Evolutionary conservation across 2,888 invertebrate genomes (phyloP).

Genomic region (Pachycephus smyrnensis): DNA sequence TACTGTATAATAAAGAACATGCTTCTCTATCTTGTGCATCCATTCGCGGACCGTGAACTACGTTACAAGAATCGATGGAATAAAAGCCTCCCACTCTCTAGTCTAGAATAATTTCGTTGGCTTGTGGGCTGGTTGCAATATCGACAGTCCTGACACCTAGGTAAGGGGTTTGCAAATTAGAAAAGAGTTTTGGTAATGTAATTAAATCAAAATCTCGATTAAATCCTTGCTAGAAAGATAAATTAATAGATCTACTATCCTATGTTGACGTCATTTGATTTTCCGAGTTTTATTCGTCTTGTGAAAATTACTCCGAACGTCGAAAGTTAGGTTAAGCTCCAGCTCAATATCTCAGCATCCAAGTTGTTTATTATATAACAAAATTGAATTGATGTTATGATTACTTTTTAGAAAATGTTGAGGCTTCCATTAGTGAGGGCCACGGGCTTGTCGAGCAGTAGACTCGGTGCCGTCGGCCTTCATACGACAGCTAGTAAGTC

Average conservation of each 20-base stretch:
- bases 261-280: neutral
- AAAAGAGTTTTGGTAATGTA: slow-evolving; percentile 27
- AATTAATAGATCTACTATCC: neutral
- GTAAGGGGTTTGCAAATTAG: slow-evolving; percentile 29
- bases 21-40: too few relatives aligned
- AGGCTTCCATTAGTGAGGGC: slow-evolving; percentile 81
- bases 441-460: slow-evolving; percentile 66
- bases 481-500: slow-evolving; percentile 53
- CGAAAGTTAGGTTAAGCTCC: slow-evolving; percentile 18
- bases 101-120: neutral
- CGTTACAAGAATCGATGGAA: too few relatives aligned
- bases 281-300: neutral
- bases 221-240: neutral
- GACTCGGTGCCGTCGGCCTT: slow-evolving; percentile 58
- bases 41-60: too few relatives aligned
- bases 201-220: slow-evolving; percentile 12
- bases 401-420: slow-evolving; percentile 72
- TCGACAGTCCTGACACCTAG: slow-evolving; percentile 38
- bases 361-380: slow-evolving; percentile 48
- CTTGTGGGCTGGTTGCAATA: neutral
- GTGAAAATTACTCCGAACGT: neutral
- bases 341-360: slow-evolving; percentile 9
- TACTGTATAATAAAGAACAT: too few relatives aligned
- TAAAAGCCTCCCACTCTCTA: too few relatives aligned
- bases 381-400: slow-evolving; percentile 29